Evolutionary conservation across 23 tunicate species (phyloP).

Genomic region (Corella eumyota): DNA sequence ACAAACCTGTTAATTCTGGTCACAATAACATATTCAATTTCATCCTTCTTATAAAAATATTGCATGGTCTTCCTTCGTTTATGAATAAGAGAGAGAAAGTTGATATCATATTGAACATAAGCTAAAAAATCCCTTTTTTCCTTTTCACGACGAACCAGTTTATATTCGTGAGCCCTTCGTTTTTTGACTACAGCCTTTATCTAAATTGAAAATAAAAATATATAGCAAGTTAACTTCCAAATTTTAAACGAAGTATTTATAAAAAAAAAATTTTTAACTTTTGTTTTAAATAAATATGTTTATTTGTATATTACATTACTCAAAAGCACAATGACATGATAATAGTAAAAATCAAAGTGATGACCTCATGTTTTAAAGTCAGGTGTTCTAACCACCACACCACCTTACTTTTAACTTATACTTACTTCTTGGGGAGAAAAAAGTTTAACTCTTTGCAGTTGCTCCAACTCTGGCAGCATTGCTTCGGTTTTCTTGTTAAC

Average conservation of each 20-base stretch:
- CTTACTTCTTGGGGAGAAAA: constrained; percentile 51
- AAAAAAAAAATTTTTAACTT: no score
- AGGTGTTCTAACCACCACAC: no score
- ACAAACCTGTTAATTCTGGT: constrained; percentile 75
- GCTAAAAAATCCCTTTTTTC: constrained; percentile 61
- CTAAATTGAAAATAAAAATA: constrained; percentile 12
- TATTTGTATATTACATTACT: no score
- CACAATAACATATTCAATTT: constrained; percentile 72
- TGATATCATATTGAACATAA: constrained; percentile 62
- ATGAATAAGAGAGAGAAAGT: constrained; percentile 39
- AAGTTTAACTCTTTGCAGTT: constrained; percentile 54
- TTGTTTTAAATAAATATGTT: no score
- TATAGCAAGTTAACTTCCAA: background rate
- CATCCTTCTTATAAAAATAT: constrained; percentile 69
- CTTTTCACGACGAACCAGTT: constrained; percentile 54
- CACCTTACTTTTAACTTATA: no score
- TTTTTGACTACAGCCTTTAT: constrained; percentile 71
- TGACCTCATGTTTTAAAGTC: no score
- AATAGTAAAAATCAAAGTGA: no score
- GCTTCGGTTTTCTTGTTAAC: constrained; percentile 56
- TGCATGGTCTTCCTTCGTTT: constrained; percentile 44
- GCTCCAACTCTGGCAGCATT: constrained; percentile 84
- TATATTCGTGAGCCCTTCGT: constrained; percentile 56
- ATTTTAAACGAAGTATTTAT: no score
- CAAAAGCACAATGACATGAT: no score